phyloP scores from a whole-genome alignment of 1,140 invertebrate species.

The Maniola jurtina region DNA sequence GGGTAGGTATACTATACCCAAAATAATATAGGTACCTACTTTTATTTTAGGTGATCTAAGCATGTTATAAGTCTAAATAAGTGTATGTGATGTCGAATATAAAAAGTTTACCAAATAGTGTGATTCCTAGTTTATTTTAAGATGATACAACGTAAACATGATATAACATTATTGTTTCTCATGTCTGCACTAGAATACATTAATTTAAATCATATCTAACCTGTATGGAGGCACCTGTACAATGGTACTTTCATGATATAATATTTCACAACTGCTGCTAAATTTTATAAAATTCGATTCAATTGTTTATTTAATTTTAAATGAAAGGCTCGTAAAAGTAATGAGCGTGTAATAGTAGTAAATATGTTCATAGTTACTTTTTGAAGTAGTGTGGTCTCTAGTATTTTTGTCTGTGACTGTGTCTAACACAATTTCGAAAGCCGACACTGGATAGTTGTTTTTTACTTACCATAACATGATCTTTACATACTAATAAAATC shows the following conservation, averaged over 20 bases:
- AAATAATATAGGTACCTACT: not conserved
- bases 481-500: no score
- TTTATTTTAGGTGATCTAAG: not conserved
- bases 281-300: conserved; percentile 2
- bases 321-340: not conserved
- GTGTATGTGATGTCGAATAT: not conserved
- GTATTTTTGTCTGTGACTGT: no score
- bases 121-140: not conserved
- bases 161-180: conserved; percentile 1
- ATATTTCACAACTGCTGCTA: conserved; percentile 6
- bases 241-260: conserved; percentile 8
- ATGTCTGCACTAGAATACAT: not conserved
- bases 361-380: not conserved
- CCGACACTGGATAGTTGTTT: no score
- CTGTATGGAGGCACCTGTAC: not conserved
- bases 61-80: not conserved
- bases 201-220: conserved; percentile 1
- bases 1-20: not conserved
- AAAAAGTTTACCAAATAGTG: not conserved
- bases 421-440: no score
- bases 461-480: no score
- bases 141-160: conserved; percentile 10
- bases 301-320: not conserved
- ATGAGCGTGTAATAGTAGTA: not conserved
- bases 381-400: no score